Evolutionary conservation across 2,113 vertebrate genomes (phyloP), one percentile per base, ranked within the genome.

Genomic region (Garra rufa): DNA sequence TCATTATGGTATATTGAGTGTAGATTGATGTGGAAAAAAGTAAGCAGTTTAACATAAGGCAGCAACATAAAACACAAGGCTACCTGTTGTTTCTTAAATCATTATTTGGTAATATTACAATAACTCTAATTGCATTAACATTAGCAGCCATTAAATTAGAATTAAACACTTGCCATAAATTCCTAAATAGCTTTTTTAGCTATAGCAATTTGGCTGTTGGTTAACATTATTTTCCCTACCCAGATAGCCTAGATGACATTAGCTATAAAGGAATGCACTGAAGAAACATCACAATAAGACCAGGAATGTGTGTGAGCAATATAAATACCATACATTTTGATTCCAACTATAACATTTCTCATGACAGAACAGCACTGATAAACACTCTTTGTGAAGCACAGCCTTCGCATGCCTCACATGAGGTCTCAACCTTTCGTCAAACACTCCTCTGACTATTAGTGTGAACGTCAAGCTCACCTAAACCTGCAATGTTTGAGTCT

Each of bases 401-500:
- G 28, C 9, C 17, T 75, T 5, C 30, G 9, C 17, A 10, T 76
- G 48, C 28, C 41, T 43, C 30, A 55, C 48, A 6, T 76, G 74
- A 76, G 15, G 28, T 76, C 75, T 76, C 24, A 46, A 43, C 41
- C 21, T 59, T 41, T 78, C 21, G 0, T 79, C 80, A 69, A 67
- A 69, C 63, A 67, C 11, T 81, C 26, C 43, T 50, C 19, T 15
- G 61, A 80, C 59, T 50, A 69, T 81, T 30, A 81, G 9, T 2
- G 6, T 48, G 15, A 48, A 52, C 44, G 19, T 69, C 24, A 48
- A 30, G 15, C 79, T 15, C 26, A 50, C 79, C 43, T 63, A 34
- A 44, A 80, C 59, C 79, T 21, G 63, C 9, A 34, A 3, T 69
- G 79, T 79, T 63, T 70, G 63, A 34, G 65, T 41, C 28, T 70